phyloP scores from a whole-genome alignment of 2,113 vertebrate genomes.

The Rhinichthys klamathensis region DNA sequence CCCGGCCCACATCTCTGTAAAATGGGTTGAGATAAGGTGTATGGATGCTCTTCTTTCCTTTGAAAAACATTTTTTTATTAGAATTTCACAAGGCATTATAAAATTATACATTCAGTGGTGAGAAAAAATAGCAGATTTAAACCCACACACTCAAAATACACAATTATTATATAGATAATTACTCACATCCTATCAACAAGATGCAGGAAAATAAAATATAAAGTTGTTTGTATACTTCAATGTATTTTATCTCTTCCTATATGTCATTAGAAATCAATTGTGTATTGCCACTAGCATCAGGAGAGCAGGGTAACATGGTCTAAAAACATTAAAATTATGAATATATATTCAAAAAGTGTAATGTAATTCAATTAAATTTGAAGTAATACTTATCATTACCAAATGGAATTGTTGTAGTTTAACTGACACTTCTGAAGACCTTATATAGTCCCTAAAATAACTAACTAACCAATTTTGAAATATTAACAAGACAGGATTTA shows the following conservation, averaged over 20 bases:
- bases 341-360: not conserved
- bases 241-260: no score
- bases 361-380: not conserved
- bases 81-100: not conserved
- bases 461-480: not conserved
- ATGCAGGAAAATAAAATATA: not conserved
- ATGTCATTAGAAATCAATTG: no score
- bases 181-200: not conserved
- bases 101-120: not conserved
- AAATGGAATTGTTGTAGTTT: not conserved
- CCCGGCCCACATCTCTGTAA: constrained; percentile 17
- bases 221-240: no score
- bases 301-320: no score
- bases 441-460: not conserved
- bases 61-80: not conserved
- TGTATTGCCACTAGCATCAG: no score
- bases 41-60: constrained; percentile 1
- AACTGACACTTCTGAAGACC: no score
- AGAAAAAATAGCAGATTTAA: not conserved
- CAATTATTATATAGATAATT: not conserved
- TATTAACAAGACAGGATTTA: not conserved
- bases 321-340: not conserved
- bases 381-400: not conserved
- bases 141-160: not conserved
- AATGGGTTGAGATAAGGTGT: not conserved